These are phyloP conservation scores for Spodoptera litura DNA, from an alignment of 1,140 invertebrate species.

Conservation along the genomic window DNA sequence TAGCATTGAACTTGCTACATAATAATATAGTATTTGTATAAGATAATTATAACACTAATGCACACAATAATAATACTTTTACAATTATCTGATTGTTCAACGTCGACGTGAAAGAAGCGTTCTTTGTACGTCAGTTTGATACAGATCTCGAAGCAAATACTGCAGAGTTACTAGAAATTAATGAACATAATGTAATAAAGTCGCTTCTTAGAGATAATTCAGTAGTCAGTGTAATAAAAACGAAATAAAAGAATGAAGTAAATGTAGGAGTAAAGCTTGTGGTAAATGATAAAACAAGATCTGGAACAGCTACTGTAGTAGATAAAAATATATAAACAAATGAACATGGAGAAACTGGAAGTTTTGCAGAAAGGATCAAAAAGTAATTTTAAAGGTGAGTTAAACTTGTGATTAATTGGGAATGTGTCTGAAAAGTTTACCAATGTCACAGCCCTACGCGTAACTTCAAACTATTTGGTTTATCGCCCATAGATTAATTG, in stretches of 20 bases:
- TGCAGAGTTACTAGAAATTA: neutral
- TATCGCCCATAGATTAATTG: neutral
- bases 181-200: neutral
- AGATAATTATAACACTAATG: slow-evolving; percentile 34
- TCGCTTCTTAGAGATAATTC: neutral
- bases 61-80: neutral
- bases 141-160: neutral
- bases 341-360: neutral
- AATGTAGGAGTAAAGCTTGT: neutral
- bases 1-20: slow-evolving; percentile 37
- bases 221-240: no score
- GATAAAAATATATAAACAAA: neutral
- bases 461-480: neutral
- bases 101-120: slow-evolving; percentile 1
- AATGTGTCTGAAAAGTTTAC: slow-evolving; percentile 11
- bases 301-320: neutral
- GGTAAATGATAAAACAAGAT: neutral
- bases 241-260: neutral
- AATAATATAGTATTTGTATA: slow-evolving; percentile 25
- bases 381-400: slow-evolving; percentile 53
- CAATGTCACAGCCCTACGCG: no score
- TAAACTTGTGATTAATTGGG: slow-evolving; percentile 20
- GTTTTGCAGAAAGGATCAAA: neutral
- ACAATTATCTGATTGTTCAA: slow-evolving; percentile 22
- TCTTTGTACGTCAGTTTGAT: neutral